These are phyloP conservation scores for Hermetia illucens DNA, from an alignment of 1,140 invertebrate genomes.

Conservation along the genomic window DNA sequence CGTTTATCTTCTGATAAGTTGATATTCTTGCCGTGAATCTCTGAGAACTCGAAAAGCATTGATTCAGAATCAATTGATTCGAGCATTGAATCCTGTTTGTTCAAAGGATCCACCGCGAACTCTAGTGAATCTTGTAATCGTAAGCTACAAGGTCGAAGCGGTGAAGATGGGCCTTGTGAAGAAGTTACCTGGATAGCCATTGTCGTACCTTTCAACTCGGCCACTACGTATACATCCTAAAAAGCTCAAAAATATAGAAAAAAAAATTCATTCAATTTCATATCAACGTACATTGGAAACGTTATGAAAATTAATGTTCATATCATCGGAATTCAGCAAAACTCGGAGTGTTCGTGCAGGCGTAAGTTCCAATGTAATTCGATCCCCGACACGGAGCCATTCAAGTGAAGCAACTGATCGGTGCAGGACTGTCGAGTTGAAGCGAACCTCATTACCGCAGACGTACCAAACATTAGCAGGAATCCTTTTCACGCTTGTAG, in stretches of 20 bases:
- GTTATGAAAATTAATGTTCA: constrained; percentile 65
- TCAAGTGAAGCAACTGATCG: constrained; percentile 61
- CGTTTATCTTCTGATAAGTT: constrained; percentile 34
- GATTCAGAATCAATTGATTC: constrained; percentile 28
- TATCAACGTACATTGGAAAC: constrained; percentile 46
- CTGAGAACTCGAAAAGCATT: constrained; percentile 42
- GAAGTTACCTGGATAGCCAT: constrained; percentile 45
- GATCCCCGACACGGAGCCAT: constrained; percentile 61
- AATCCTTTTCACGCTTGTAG: constrained; percentile 21
- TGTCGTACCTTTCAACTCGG: constrained; percentile 58
- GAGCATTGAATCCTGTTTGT: constrained; percentile 33
- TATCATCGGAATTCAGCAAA: constrained; percentile 67
- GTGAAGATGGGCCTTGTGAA: constrained; percentile 34
- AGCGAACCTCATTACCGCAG: constrained; percentile 47
- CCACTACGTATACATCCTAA: constrained; percentile 56
- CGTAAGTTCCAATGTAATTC: constrained; percentile 48
- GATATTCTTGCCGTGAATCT: constrained; percentile 61
- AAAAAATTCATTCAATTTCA: constrained; percentile 1
- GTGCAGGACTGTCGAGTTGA: constrained; percentile 39
- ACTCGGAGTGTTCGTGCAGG: constrained; percentile 43
- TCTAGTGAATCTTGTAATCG: constrained; percentile 48
- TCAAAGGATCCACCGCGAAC: constrained; percentile 40
- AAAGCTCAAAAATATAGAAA: constrained; percentile 10
- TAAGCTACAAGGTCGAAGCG: constrained; percentile 37
- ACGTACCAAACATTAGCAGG: constrained; percentile 31